Evolutionary conservation across 2,888 invertebrate species (phyloP), one percentile per base, ranked within the genome.

Genomic region (Dorcus hopei): DNA sequence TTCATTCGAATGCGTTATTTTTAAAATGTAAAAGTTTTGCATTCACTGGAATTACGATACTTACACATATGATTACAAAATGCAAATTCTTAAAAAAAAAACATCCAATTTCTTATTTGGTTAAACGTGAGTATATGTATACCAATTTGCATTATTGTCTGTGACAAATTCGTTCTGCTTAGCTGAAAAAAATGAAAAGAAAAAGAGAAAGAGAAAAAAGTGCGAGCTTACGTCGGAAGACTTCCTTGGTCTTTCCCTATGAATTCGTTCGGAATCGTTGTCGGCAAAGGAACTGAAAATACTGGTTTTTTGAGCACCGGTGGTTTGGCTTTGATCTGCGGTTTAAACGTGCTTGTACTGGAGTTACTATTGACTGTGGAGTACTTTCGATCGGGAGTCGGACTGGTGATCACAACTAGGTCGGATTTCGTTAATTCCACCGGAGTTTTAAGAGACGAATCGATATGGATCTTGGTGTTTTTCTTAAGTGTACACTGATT

Each of bases 401-500:
- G 77, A 68, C 74, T 76, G 49, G 74, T 71, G 19, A 65, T 73
- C 11, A 72, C 65, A 45, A 75, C 70, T 49, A 71, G 65, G 58
- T 74, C 72, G 5, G 69, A 61, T 52, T 62, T 59, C 48, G 65
- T 63, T 62, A 68, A 61, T 57, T 65, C 67, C 33, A 62, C 73
- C 59, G 74, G 73, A 51, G 64, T 66, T 65, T 61, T 73, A 67
- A 62, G 68, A 38, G 62, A 52, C 48, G 65, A 43, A 60, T 74
- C 80, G 63, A 74, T 61, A 33, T 74, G 73, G 38, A 76, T 71
- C 70, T 83, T 84, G 4, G 83, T 83, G 70, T 85, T 86, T 71
- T 90, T 91, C 72, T 90, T 90, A 55, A 91, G 77, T 0, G 91
- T 91, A 67, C 88, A 87, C 75, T 90, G 90, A 72, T 89, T 89